Evolutionary conservation across 2,113 vertebrate species (phyloP), one percentile per base, ranked within the genome.

Genomic region (Heloderma charlesbogerti): DNA sequence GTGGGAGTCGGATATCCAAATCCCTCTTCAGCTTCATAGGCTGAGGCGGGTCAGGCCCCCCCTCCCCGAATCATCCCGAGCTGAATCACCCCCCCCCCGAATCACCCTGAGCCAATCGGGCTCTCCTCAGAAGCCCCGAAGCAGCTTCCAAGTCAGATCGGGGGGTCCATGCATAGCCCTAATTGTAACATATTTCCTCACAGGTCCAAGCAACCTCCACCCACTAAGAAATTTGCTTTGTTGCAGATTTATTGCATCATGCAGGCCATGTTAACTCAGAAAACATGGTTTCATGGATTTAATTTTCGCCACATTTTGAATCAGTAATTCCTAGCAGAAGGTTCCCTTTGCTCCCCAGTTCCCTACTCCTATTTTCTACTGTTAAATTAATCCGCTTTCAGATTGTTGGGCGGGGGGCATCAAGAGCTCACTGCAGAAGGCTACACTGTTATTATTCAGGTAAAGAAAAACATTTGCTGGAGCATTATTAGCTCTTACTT

Each of bases 211-310:
- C 22, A 1, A 3, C 9, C n/a, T 72, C 43, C 75, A 85, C 45
- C 74, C 67, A 3, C 34, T 77, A 60, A 22, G 77, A 87, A 31
- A 72, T 67, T 86, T 89, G 31, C 81, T 84, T 54, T 89, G 74
- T 71, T 85, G 18, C 1, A 16, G 37, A 69, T 67, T 84, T 75
- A 66, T 45, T 93, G 54, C 63, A 69, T n/a, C n/a, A n/a, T n/a
- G 22, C 29, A 10, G 84, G 20, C 37, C 1, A 1, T 80, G 77
- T 54, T 89, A 67, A 91, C 84, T 80, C 82, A 43, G 45, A 66
- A 91, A 94, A 88, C 29, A 22, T 54, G 77, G 92, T 90, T 92
- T 89, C 71, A 80, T 0, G 0, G 87, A 79, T n/a, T 91, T 79
- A 88, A 80, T 88, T 80, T 48, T 89, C 66, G 78, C 75, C 0